Base-by-base conservation (phyloP, 2,888 invertebrate genomes). In the Hydroisotoma schaefferi region DNA sequence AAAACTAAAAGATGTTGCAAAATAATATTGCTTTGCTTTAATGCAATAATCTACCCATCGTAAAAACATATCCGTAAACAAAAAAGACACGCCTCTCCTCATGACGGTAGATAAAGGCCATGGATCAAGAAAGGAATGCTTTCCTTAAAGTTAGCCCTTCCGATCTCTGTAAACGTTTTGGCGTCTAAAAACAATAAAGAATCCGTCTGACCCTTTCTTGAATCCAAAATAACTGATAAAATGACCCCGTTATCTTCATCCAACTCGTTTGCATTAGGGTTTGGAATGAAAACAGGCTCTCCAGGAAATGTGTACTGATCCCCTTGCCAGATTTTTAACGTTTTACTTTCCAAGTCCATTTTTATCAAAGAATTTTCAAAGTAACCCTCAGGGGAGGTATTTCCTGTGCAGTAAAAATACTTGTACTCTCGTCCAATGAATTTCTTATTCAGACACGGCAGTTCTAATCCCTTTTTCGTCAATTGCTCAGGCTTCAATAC, bases 81-180 rank as follows among this genome's bases (percentile, higher is more conserved):
- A n/a, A n/a, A n/a, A n/a, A n/a, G n/a, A n/a, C n/a, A n/a, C n/a
- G n/a, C n/a, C n/a, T n/a, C n/a, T n/a, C n/a, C n/a, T 33, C 20
- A 40, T 5, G 40, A 40, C 5, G 40, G 40, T 15, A 59, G 20
- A 40, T 53, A 59, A 15, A 55, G 47, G 10, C 59, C 59, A 23
- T 59, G 59, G 20, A 59, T 23, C 15, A 53, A 48, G 18, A 38
- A 38, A 40, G 59, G 59, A 27, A 59, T 55, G 26, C 74, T 69
- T 8, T 20, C 43, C 23, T 48, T 59, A 49, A 59, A 59, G 10
- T 47, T 84, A 12, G 85, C 86, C 57, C 91, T 81, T 0, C 86
- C 91, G 3, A 90, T 74, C 66, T 78, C 77, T 2, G 61, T 73
- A 67, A 78, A 73, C 26, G 73, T 74, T 55, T 72, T 73, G 1